A percentile compares a stretch with the other conserved stretches of the same genome.
phyloP scores from a whole-genome alignment of 2,888 invertebrate genomes.

The Ornithoptera alexandrae region DNA sequence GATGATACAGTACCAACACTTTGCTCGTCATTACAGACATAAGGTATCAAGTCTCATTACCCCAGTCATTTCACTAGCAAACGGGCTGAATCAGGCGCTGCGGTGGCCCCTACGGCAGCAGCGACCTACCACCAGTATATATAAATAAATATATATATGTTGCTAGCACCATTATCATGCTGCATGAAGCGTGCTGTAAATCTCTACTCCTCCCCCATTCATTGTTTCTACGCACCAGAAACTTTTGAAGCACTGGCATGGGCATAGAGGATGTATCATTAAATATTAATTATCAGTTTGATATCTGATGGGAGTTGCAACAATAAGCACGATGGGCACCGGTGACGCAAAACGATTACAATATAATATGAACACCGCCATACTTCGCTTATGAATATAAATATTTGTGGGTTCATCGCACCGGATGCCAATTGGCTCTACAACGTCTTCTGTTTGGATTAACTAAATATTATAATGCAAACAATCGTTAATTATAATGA shows the following conservation, averaged over 20 bases:
- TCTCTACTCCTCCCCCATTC: background rate
- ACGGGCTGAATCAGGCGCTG: too few relatives aligned
- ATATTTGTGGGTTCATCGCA: constrained; percentile 25
- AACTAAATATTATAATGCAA: constrained; percentile 15
- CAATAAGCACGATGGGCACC: constrained; percentile 16
- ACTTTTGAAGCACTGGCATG: background rate
- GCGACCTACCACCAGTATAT: background rate
- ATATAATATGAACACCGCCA: constrained; percentile 27
- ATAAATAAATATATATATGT: background rate
- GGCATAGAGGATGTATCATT: constrained; percentile 2
- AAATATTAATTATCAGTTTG: constrained; percentile 23
- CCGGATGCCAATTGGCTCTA: constrained; percentile 27
- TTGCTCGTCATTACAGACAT: too few relatives aligned
- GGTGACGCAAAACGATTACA: constrained; percentile 28
- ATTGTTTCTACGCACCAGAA: background rate
- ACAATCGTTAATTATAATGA: constrained; percentile 25
- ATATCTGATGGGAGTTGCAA: constrained; percentile 21
- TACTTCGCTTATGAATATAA: constrained; percentile 27
- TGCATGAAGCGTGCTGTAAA: too few relatives aligned
- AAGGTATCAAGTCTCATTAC: too few relatives aligned
- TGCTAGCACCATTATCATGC: too few relatives aligned
- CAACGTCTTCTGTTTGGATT: constrained; percentile 15
- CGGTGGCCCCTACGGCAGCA: too few relatives aligned
- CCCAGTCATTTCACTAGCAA: too few relatives aligned
- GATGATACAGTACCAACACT: too few relatives aligned